Conservation (phyloP, 2,797 vertebrate genomes). For the Sphenodon punctatus region DNA sequence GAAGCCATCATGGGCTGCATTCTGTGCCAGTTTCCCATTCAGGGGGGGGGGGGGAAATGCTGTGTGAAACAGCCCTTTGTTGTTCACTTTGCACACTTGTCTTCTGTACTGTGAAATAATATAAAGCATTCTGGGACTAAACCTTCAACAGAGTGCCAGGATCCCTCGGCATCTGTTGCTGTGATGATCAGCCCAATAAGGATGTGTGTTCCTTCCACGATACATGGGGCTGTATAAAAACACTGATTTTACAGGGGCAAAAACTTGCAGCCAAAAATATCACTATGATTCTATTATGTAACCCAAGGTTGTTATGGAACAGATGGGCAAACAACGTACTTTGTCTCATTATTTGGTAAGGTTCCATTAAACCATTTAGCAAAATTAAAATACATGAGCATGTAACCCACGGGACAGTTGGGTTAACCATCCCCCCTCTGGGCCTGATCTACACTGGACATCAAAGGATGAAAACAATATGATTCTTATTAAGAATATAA, state of each 20-base stretch:
- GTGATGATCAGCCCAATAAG: background rate
- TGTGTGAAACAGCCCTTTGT: background rate
- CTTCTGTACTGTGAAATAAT: background rate
- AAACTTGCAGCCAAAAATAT: background rate
- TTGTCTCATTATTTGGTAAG: too few species aligned
- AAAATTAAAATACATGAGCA: too few species aligned
- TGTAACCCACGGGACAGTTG: too few species aligned
- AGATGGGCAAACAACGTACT: too few species aligned
- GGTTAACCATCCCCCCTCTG: too few species aligned
- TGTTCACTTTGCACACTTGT: background rate
- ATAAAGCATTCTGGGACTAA: background rate
- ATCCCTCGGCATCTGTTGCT: background rate
- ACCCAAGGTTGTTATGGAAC: background rate
- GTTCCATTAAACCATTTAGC: too few species aligned
- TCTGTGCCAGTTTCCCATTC: too few species aligned
- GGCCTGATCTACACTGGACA: too few species aligned
- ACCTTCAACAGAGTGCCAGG: background rate
- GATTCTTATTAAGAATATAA: too few species aligned
- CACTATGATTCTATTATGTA: accelerated
- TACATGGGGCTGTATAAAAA: background rate
- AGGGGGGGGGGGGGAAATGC: too few species aligned
- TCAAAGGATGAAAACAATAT: too few species aligned
- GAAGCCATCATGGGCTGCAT: too few species aligned
- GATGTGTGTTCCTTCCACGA: background rate
- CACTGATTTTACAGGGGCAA: background rate